Evolutionary conservation across 2,113 vertebrate species (phyloP).

Genomic region (Macroglossus sobrinus): DNA sequence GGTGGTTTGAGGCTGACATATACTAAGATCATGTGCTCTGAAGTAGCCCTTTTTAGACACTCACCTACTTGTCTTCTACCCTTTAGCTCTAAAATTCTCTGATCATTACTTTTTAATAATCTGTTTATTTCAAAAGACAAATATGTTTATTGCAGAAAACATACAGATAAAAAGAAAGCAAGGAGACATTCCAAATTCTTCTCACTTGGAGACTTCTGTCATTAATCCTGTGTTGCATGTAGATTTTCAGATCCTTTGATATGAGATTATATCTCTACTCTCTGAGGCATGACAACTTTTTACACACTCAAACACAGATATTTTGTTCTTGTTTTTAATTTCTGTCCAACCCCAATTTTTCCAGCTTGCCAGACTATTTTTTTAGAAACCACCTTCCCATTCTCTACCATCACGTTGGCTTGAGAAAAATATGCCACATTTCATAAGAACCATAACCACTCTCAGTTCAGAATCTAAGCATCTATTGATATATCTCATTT

Average conservation of each 20-base stretch:
- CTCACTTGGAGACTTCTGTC: background rate
- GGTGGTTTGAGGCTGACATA: background rate
- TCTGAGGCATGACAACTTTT: background rate
- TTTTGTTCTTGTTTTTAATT: background rate
- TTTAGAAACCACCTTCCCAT: background rate
- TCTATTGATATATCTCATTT: background rate
- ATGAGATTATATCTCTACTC: background rate
- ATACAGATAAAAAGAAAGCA: background rate
- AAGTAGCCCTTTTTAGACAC: background rate
- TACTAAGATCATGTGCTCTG: background rate
- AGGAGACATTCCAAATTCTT: background rate
- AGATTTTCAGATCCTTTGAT: background rate
- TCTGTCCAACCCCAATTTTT: background rate
- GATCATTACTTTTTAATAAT: background rate
- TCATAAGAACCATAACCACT: background rate
- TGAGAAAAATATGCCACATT: background rate
- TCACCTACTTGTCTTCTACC: background rate
- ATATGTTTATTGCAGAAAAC: background rate
- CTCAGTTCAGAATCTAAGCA: background rate
- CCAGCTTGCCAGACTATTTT: background rate
- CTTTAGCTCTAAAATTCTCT: background rate
- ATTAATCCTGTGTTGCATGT: background rate
- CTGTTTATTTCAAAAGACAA: background rate
- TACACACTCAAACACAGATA: background rate
- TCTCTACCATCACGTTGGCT: no score